phyloP scores from a whole-genome alignment of 2,888 invertebrate species.

The Metellina segmentata region DNA sequence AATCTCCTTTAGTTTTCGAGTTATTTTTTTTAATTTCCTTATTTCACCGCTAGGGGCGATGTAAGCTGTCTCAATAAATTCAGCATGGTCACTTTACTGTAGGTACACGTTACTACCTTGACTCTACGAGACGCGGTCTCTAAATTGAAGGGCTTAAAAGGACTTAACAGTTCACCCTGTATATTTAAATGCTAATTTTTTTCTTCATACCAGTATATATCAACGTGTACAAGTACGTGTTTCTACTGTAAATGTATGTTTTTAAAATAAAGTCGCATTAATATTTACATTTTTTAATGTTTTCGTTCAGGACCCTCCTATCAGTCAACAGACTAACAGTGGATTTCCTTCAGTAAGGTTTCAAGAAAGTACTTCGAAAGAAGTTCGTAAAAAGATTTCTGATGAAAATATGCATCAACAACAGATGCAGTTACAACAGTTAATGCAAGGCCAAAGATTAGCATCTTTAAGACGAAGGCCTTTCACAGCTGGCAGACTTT shows the following conservation, averaged over 20 bases:
- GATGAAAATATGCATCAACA: slow-evolving; percentile 48
- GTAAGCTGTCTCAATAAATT: too few species aligned
- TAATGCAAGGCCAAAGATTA: slow-evolving; percentile 43
- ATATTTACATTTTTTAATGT: background rate
- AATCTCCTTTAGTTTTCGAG: too few species aligned
- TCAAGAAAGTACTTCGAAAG: slow-evolving; percentile 43
- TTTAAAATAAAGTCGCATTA: background rate
- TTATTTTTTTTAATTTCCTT: too few species aligned
- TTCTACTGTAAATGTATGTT: background rate
- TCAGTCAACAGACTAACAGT: slow-evolving; percentile 13
- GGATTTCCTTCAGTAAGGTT: slow-evolving; percentile 55
- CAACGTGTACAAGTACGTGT: background rate
- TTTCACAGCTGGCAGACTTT: slow-evolving; percentile 46
- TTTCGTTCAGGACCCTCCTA: slow-evolving; percentile 53
- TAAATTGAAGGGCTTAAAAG: too few species aligned
- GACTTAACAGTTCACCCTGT: too few species aligned
- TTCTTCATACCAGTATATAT: background rate
- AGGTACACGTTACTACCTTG: too few species aligned
- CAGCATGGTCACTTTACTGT: too few species aligned
- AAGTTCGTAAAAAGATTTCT: slow-evolving; percentile 20
- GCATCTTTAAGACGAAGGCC: slow-evolving; percentile 41
- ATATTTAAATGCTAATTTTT: too few species aligned
- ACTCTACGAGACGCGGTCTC: too few species aligned
- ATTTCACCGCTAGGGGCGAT: too few species aligned
- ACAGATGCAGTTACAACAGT: slow-evolving; percentile 55